Evolutionary conservation across 2,888 invertebrate genomes (phyloP).

Genomic region (Allygus modestus): DNA sequence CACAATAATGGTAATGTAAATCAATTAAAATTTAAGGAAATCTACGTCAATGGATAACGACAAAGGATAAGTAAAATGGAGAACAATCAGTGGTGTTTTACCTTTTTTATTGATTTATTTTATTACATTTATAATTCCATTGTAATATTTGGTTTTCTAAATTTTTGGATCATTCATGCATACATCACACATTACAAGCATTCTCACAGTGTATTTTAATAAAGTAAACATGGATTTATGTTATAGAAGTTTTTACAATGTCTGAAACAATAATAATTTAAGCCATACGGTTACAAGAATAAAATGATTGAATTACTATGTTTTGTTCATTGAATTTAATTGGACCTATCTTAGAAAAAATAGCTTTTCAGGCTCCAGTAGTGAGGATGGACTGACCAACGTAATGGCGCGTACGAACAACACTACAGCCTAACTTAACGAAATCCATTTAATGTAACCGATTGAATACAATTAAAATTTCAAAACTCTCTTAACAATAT

Average conservation of each 20-base stretch:
- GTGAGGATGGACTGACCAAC: constrained; percentile 30
- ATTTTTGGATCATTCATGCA: constrained; percentile 38
- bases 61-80: no score
- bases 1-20: no score
- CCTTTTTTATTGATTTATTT: constrained; percentile 60
- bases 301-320: constrained; percentile 20
- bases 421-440: constrained; percentile 43
- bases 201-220: background rate
- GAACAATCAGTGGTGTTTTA: constrained; percentile 45
- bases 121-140: constrained; percentile 62
- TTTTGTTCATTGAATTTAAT: constrained; percentile 1
- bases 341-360: constrained; percentile 51
- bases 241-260: constrained; percentile 5
- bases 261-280: constrained; percentile 2
- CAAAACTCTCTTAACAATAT: constrained; percentile 36
- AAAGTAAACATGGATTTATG: constrained; percentile 1
- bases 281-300: constrained; percentile 33
- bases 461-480: constrained; percentile 40
- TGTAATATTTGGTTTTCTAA: constrained; percentile 63
- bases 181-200: constrained; percentile 56
- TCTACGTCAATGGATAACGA: no score
- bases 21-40: no score
- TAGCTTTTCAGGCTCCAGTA: constrained; percentile 56
- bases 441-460: constrained; percentile 4
- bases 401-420: background rate